Percentiles rank a stretch among this genome's conserved stretches.
These are phyloP conservation scores for Drosophila mimica DNA, from an alignment of 2,888 invertebrate genomes.

Conservation along the genomic window DNA sequence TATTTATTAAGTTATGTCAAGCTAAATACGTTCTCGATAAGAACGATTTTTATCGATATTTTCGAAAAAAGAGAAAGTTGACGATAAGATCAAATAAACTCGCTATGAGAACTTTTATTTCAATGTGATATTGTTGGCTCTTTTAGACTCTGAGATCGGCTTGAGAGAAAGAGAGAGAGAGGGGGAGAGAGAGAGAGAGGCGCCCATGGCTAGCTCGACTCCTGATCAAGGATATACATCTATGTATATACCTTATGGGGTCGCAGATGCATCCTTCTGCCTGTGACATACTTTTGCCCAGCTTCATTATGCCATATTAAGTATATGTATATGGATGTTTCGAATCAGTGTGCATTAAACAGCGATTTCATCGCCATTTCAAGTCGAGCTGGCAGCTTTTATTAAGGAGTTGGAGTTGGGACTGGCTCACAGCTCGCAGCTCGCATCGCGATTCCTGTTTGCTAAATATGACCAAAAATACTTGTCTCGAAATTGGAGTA, in stretches of 20 bases:
- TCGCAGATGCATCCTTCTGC: neutral
- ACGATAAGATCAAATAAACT: neutral
- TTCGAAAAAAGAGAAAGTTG: neutral
- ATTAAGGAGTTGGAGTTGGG: neutral
- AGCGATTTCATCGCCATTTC: conserved; percentile 83
- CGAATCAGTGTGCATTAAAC: conserved; percentile 50
- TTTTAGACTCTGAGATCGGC: too few species aligned
- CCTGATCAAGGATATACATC: neutral
- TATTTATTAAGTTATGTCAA: neutral
- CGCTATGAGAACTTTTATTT: neutral
- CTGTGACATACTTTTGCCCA: neutral
- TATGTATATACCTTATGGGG: neutral
- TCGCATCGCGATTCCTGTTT: conserved; percentile 67
- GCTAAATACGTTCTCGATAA: neutral
- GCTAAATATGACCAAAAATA: conserved; percentile 82
- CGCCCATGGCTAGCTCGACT: neutral
- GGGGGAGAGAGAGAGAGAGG: neutral
- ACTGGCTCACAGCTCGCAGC: neutral
- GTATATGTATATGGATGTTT: neutral
- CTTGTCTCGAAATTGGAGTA: conserved; percentile 82
- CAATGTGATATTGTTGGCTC: too few species aligned
- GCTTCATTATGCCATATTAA: neutral
- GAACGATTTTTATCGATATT: neutral
- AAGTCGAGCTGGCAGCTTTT: conserved; percentile 62
- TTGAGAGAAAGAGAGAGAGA: neutral